phyloP scores from a whole-genome alignment of 2,888 invertebrate genomes.

The Invenusta paracnida region DNA sequence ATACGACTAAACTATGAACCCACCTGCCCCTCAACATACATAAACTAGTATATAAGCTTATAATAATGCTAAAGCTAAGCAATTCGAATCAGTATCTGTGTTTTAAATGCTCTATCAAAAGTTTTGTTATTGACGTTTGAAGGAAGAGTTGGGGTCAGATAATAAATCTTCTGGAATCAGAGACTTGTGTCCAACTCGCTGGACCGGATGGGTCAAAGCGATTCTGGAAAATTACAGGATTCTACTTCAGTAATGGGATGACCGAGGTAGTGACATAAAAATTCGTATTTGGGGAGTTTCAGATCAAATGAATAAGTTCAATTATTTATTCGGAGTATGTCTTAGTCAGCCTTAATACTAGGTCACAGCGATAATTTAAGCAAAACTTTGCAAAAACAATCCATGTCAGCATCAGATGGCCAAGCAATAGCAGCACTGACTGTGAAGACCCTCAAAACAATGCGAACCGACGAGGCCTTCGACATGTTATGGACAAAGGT shows the following conservation, averaged over 20 bases:
- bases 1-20: too few relatives aligned
- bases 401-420: not conserved
- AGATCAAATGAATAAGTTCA: not conserved
- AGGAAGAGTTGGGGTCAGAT: too few relatives aligned
- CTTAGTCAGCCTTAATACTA: not conserved
- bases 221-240: too few relatives aligned
- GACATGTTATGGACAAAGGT: not conserved
- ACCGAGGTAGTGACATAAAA: not conserved
- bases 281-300: not conserved
- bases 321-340: not conserved
- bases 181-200: too few relatives aligned
- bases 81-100: too few relatives aligned
- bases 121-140: too few relatives aligned
- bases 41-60: too few relatives aligned
- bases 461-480: not conserved
- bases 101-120: too few relatives aligned
- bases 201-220: too few relatives aligned
- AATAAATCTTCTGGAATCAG: too few relatives aligned
- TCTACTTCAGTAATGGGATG: not conserved
- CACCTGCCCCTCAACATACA: too few relatives aligned
- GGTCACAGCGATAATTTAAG: not conserved
- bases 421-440: not conserved
- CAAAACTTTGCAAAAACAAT: not conserved
- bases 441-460: not conserved
- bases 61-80: too few relatives aligned